Conservation (phyloP, 1,140 invertebrate species). For the Acromyrmex heyeri region DNA sequence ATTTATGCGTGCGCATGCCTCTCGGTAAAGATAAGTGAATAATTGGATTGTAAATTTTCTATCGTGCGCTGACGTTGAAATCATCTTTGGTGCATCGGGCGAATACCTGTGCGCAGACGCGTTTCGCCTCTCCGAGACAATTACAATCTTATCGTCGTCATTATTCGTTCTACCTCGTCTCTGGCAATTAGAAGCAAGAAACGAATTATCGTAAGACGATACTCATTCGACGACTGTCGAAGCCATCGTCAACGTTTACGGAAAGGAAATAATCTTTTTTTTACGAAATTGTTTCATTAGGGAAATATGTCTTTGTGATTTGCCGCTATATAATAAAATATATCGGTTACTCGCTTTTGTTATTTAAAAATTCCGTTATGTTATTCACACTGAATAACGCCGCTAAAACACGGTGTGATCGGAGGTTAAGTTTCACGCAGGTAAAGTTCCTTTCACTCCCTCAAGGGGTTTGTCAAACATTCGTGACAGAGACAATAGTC, state of each 20-base stretch:
- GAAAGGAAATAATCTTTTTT: neutral
- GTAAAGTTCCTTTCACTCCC: neutral
- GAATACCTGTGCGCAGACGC: neutral
- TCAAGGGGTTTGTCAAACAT: constrained; percentile 3
- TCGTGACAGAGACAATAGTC: constrained; percentile 41
- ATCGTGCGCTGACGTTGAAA: constrained; percentile 6
- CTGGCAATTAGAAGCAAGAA: neutral
- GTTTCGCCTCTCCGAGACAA: neutral
- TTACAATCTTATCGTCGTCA: neutral
- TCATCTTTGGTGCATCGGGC: neutral
- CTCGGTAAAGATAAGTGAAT: neutral
- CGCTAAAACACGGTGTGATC: neutral
- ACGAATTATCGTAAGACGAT: neutral
- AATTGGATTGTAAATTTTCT: constrained; percentile 35
- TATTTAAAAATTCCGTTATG: neutral
- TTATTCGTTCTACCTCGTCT: neutral
- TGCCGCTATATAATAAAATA: neutral
- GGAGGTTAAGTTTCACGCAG: neutral
- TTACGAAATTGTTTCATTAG: neutral
- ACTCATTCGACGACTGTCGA: neutral
- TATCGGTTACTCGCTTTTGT: neutral
- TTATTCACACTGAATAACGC: neutral
- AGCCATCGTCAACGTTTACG: neutral
- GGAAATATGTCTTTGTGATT: neutral
- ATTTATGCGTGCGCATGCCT: constrained; percentile 11